Base-by-base conservation (phyloP, 2,797 vertebrate species). In the Rallus crepitans region DNA sequence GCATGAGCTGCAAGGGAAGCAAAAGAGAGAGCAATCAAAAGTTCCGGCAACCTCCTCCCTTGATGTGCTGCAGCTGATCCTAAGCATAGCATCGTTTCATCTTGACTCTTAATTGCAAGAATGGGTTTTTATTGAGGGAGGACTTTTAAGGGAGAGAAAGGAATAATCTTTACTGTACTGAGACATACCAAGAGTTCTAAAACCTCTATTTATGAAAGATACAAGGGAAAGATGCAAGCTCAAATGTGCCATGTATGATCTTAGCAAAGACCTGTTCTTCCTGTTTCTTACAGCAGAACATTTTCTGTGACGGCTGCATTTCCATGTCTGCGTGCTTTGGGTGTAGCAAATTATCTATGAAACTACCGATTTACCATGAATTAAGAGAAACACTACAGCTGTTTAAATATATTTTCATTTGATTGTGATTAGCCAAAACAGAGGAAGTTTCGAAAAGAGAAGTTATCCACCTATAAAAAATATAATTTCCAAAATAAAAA, bases 381-480 rank as follows among this genome's bases (percentile, higher is more conserved):
- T 53, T 84, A 94, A 79, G 78, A 89, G 57, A 89, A 94, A 77
- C 30, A 57, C 45, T 71, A 69, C 7, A 66, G 40, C 4, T 87
- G 59, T 77, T 68, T 45, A 45, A 95, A 89, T 82, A 68, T 70
- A 82, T 71, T 86, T 95, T 93, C 15, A 25, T 85, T 94, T 93
- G 90, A 89, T 65, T 89, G 42, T 89, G 81, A 90, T 77, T 91
- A 73, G 7, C 39, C 59, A 59, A 48, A 84, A 73, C 20, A 96
- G 66, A 45, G 17, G 69, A 61, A 17, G 3, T 87, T 86, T 81
- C 59, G 88, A 86, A 89, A 92, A 56, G 33, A 72, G 33, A 83
- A 91, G 39, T 61, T 78, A n/a, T 64, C 63, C 79, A 50, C 70
- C 72, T 70, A 64, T 7, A 92, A 50, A 80, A 84, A 95, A 90